Evolutionary conservation across 92 coral and sea anemone species (phyloP).

Genomic region (Actinernus sp.): DNA sequence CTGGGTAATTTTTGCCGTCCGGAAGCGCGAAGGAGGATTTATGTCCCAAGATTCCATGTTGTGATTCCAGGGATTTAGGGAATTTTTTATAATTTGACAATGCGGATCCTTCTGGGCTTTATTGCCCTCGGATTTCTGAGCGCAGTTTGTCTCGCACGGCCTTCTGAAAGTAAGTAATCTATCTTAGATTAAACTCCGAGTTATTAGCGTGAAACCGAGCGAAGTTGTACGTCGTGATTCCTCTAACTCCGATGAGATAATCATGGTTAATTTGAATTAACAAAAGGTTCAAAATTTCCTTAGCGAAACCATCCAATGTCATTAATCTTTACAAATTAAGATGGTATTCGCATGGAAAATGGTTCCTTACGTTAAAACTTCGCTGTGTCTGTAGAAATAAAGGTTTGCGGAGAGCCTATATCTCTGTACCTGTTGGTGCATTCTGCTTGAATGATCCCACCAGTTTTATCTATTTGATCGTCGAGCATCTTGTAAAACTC

Average conservation of each 20-base stretch:
- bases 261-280: not conserved
- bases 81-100: conserved; percentile 50
- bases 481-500: not conserved
- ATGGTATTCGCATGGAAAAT: too few species aligned
- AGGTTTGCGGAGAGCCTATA: not conserved
- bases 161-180: conserved; percentile 74
- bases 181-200: not conserved
- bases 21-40: conserved; percentile 48
- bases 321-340: too few species aligned
- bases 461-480: not conserved
- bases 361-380: too few species aligned
- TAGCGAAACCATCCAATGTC: too few species aligned
- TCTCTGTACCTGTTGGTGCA: not conserved
- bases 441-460: not conserved
- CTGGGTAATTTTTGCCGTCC: conserved; percentile 72
- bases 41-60: conserved; percentile 79
- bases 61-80: conserved; percentile 67
- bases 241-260: conserved; percentile 31
- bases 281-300: too few species aligned
- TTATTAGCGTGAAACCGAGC: conserved; percentile 27
- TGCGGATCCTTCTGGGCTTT: conserved; percentile 70
- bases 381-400: not conserved
- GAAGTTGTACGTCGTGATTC: conserved; percentile 2
- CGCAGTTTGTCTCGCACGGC: conserved; percentile 63
- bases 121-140: conserved; percentile 75